Percentiles rank a stretch among this genome's conserved stretches.
These are phyloP conservation scores for Lethocerus indicus DNA, from an alignment of 1,140 invertebrate species.

Conservation along the genomic window DNA sequence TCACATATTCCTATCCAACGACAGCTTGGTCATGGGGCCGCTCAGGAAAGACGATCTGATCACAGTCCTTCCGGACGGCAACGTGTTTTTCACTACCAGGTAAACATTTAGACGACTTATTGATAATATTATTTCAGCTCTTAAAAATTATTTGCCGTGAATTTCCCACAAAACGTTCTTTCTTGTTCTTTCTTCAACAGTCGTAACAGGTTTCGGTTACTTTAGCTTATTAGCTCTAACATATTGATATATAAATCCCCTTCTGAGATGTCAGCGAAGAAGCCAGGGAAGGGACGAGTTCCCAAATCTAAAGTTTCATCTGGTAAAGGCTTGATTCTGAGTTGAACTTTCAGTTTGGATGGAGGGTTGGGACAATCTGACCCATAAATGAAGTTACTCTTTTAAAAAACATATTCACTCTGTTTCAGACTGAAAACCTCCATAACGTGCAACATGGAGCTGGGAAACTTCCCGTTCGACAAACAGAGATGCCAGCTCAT, in stretches of 20 bases:
- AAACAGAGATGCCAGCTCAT: slow-evolving; percentile 56
- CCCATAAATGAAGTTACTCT: neutral
- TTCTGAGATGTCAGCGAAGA: neutral
- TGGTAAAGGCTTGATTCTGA: neutral
- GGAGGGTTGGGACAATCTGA: neutral
- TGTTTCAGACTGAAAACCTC: slow-evolving; percentile 47
- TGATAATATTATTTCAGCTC: neutral
- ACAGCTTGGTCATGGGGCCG: slow-evolving; percentile 40
- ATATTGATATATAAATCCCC: neutral
- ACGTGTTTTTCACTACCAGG: slow-evolving; percentile 47
- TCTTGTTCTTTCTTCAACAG: neutral
- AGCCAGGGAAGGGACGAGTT: neutral
- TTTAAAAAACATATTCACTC: slow-evolving; percentile 8
- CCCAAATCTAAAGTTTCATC: neutral
- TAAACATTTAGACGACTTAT: neutral
- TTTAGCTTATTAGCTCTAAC: neutral
- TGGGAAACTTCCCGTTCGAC: slow-evolving; percentile 76
- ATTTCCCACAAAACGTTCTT: neutral
- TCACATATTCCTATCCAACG: slow-evolving; percentile 57
- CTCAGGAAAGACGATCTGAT: slow-evolving; percentile 51
- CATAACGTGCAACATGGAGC: slow-evolving; percentile 58
- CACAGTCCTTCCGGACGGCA: slow-evolving; percentile 52
- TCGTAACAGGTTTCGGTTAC: neutral
- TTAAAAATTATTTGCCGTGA: neutral
- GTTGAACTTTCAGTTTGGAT: neutral